These are phyloP conservation scores for Pristionchus maxplancki DNA, from an alignment of 2,888 invertebrate genomes.

Conservation along the genomic window DNA sequence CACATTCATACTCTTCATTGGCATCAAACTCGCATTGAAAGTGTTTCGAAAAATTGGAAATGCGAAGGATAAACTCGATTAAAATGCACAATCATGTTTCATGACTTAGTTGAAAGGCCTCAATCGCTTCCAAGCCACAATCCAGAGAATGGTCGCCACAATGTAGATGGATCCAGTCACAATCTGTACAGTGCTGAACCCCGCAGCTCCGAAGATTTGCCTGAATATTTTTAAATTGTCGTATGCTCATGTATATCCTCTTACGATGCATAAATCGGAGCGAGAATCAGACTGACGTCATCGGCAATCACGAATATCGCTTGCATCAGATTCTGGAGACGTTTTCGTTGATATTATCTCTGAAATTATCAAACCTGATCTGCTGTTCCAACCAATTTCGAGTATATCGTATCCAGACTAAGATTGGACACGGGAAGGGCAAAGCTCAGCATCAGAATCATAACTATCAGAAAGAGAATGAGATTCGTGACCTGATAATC, in stretches of 20 bases:
- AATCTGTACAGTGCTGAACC: background rate
- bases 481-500: background rate
- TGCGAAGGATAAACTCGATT: background rate
- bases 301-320: background rate
- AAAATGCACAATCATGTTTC: background rate
- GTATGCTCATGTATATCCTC: background rate
- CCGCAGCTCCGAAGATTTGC: background rate
- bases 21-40: background rate
- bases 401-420: background rate
- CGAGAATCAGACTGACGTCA: background rate
- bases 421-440: background rate
- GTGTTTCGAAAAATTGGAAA: background rate
- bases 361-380: background rate
- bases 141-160: background rate
- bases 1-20: background rate
- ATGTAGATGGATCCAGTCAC: background rate
- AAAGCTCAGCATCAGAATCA: background rate
- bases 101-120: background rate
- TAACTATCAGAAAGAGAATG: background rate
- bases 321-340: background rate
- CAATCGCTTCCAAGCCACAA: background rate
- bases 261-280: background rate
- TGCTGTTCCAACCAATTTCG: background rate
- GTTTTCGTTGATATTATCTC: background rate
- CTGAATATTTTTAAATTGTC: background rate